Conservation (phyloP, 2,113 vertebrate species). For the Psilopsiagon aymara region DNA sequence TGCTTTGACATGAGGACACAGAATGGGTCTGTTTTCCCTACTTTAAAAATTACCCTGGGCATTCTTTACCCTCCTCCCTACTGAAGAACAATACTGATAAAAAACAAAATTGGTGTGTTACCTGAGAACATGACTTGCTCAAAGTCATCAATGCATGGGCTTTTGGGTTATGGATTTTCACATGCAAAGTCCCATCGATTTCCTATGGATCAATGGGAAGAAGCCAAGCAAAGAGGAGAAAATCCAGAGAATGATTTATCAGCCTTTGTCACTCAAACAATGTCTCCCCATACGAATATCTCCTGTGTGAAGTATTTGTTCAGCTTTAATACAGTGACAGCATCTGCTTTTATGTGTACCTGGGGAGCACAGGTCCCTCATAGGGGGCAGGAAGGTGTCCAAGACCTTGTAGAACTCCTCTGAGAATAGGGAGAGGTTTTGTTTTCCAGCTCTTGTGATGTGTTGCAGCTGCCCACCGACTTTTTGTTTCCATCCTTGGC, state of each 20-base stretch:
- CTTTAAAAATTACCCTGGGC: neutral
- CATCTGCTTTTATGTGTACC: neutral
- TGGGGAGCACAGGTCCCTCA: neutral
- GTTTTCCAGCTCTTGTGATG: constrained; percentile 57
- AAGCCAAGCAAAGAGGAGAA: constrained; percentile 39
- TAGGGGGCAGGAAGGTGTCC: neutral
- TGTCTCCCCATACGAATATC: neutral
- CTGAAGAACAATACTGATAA: neutral
- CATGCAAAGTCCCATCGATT: neutral
- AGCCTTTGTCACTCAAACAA: constrained; percentile 16
- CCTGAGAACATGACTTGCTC: neutral
- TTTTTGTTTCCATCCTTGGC: constrained; percentile 70
- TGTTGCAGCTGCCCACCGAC: constrained; percentile 59
- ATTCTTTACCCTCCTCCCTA: neutral
- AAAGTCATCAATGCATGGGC: constrained; percentile 5
- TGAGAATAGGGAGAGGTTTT: constrained; percentile 11
- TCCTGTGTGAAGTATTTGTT: neutral
- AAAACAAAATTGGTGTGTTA: neutral
- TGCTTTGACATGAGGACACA: neutral
- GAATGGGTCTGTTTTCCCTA: neutral
- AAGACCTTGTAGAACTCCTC: neutral
- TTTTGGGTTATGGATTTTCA: constrained; percentile 45
- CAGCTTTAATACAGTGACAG: neutral
- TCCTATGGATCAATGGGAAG: constrained; percentile 34
- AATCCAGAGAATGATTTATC: constrained; percentile 43